phyloP scores from a whole-genome alignment of 1,140 invertebrate genomes.

The Pantala flavescens region DNA sequence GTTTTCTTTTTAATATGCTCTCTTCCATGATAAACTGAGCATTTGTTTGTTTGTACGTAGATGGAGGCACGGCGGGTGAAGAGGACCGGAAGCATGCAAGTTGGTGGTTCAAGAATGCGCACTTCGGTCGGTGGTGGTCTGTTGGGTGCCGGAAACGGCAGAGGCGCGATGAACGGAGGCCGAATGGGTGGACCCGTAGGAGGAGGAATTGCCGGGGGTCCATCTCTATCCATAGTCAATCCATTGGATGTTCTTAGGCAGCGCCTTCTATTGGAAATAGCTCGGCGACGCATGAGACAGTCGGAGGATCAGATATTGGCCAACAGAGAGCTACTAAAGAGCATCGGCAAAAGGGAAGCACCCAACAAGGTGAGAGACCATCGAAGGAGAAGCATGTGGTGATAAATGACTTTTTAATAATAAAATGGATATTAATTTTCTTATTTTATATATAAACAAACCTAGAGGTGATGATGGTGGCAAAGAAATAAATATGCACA shows the following conservation, averaged over 20 bases:
- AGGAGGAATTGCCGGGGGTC: slow-evolving; percentile 29
- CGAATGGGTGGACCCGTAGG: not conserved
- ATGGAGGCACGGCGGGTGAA: not conserved
- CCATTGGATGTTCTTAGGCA: slow-evolving; percentile 65
- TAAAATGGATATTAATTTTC: too few species aligned
- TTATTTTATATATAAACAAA: too few species aligned
- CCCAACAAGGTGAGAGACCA: not conserved
- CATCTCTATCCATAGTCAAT: slow-evolving; percentile 64
- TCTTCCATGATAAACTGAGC: too few species aligned
- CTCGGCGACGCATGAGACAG: slow-evolving; percentile 58
- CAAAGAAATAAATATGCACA: too few species aligned
- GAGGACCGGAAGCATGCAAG: not conserved
- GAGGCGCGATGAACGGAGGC: not conserved
- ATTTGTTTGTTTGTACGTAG: too few species aligned
- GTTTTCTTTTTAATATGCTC: too few species aligned
- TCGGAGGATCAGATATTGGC: slow-evolving; percentile 43
- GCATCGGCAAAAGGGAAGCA: slow-evolving; percentile 34
- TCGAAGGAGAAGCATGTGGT: too few species aligned
- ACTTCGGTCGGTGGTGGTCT: not conserved
- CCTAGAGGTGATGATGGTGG: too few species aligned
- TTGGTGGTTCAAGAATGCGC: not conserved
- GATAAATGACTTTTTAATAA: too few species aligned
- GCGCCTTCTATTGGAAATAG: slow-evolving; percentile 59
- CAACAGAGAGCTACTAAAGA: slow-evolving; percentile 36
- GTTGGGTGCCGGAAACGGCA: not conserved